Base-by-base conservation (phyloP, 2,888 invertebrate species). In the Dryococelus australis region DNA sequence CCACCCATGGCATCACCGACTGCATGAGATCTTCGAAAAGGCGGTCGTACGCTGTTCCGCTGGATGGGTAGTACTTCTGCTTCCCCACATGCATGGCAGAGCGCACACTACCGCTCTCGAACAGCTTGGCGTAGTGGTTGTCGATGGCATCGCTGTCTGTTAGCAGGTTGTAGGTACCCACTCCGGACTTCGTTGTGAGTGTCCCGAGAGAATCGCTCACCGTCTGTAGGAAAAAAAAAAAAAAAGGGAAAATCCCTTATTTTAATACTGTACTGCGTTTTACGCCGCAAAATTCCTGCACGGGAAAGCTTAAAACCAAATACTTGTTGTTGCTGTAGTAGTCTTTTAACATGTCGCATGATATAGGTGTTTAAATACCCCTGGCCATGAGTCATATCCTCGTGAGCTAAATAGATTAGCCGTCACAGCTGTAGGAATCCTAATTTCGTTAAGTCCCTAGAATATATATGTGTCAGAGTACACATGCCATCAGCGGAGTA, bases 1-100 rank as follows among this genome's bases (percentile, higher is more conserved):
- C 94, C 0, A 94, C 92, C 94, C 94, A 94, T 88, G 92, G 91
- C 90, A 94, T 95, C 3, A 94, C 94, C 43, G 94, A 94, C 24
- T 92, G 92, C 94, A 94, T 94, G 89, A 94, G 94, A 90, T 94
- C 94, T 0, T 93, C 93, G 85, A 93, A 93, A 0, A 94, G 92
- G 88, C 93, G 93, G 84, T 92, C 91, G 87, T 94, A 94, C 27
- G 94, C 94, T 0, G 93, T 92, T 12, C 93, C 93, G 51, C 94
- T 93, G 0, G 93, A 93, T 0, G 93, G 93, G 90, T 94, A 94
- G 90, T 93, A 93, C 2, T 92, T 93, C 83, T 83, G 83, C 89
- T 92, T 92, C 43, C 94, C 94, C 0, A 94, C 94, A 89, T 94
- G 94, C 0, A 94, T 89, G 0, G 94, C 94, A n/a, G 92, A 91